These are phyloP conservation scores for Lagorchestes hirsutus DNA, from an alignment of 2,797 vertebrate genomes.

Conservation along the genomic window DNA sequence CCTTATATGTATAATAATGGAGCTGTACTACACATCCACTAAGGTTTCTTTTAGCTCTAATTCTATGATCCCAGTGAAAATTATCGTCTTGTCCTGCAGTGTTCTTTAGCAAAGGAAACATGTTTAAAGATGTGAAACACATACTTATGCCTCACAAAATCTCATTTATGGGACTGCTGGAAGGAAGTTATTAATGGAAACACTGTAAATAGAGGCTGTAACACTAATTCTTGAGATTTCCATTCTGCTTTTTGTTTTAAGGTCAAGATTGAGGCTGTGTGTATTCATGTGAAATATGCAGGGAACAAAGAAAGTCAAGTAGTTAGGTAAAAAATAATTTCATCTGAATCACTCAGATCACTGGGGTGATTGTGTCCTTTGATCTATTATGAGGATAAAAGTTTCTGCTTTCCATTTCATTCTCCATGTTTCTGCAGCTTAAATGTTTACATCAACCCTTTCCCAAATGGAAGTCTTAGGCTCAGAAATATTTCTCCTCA, in stretches of 20 bases:
- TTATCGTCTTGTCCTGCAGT: not conserved
- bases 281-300: not conserved
- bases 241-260: not conserved
- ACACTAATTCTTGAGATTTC: not conserved
- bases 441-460: not conserved
- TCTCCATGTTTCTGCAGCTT: not conserved
- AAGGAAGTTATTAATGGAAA: not conserved
- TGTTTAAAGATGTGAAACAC: not conserved
- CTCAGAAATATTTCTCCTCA: not conserved
- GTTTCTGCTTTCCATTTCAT: not conserved
- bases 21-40: not conserved
- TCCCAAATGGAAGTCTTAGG: not conserved
- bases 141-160: too few species aligned
- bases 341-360: not conserved
- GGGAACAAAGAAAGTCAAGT: not conserved
- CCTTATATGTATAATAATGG: not conserved
- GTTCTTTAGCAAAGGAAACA: accelerated
- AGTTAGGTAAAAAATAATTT: not conserved
- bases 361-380: not conserved
- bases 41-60: not conserved
- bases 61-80: not conserved
- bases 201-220: not conserved
- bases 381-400: not conserved
- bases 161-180: not conserved
- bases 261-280: not conserved